These are phyloP conservation scores for Hedya salicella DNA, from an alignment of 2,888 invertebrate species.

Conservation along the genomic window DNA sequence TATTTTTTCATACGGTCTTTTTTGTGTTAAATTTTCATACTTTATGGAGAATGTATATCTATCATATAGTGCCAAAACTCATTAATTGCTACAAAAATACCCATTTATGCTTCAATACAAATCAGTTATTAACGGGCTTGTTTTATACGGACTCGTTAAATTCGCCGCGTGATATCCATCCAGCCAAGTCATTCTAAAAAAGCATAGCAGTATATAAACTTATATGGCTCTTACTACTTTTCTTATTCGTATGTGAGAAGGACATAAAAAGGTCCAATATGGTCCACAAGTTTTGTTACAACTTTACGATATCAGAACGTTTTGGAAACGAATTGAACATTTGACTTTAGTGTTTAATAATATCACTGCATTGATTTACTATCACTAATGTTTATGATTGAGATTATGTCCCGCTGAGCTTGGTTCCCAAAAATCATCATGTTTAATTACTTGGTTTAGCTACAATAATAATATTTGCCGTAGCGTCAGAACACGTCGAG, in stretches of 20 bases:
- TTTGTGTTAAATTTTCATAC: too few species aligned
- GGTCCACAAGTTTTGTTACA: constrained; percentile 9
- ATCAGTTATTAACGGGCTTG: not conserved
- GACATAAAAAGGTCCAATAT: constrained; percentile 6
- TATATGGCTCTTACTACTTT: not conserved
- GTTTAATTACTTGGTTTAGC: not conserved
- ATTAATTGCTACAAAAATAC: constrained; percentile 23
- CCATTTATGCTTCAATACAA: not conserved
- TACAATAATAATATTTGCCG: too few species aligned
- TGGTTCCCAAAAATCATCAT: not conserved
- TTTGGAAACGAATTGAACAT: not conserved
- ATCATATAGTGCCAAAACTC: not conserved
- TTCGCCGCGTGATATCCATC: constrained; percentile 11
- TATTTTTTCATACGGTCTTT: too few species aligned
- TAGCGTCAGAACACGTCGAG: too few species aligned
- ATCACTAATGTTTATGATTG: not conserved
- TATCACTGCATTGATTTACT: constrained; percentile 8
- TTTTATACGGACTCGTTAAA: constrained; percentile 26
- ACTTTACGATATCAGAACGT: constrained; percentile 7
- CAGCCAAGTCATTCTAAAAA: not conserved
- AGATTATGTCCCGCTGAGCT: too few species aligned
- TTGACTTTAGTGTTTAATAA: constrained; percentile 11
- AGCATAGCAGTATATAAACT: not conserved
- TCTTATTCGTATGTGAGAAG: not conserved
- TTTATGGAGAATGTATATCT: not conserved